Evolutionary conservation across 2,888 invertebrate genomes (phyloP).

Genomic region (Drosophila nr. medialis): DNA sequence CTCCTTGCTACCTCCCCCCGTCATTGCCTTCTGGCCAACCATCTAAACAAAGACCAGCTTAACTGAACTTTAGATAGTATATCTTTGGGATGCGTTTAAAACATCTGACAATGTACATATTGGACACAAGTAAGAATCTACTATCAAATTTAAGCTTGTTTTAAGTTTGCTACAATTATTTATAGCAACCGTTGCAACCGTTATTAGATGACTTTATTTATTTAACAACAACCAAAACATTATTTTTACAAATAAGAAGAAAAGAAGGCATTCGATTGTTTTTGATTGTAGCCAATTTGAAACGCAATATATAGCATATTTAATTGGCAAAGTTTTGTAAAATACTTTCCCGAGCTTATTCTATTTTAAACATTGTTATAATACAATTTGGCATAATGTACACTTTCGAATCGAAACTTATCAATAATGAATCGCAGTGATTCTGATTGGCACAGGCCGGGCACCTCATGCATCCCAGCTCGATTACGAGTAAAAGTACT

Average conservation of each 20-base stretch:
- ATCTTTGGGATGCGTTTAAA: neutral
- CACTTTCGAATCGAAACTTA: neutral
- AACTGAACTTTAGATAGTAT: neutral
- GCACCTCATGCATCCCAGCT: constrained; percentile 34
- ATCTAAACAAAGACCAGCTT: neutral
- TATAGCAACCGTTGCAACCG: neutral
- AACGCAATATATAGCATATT: neutral
- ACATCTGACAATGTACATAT: neutral
- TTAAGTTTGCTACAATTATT: neutral
- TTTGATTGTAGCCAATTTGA: neutral
- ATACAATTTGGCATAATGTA: neutral
- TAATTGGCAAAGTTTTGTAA: neutral
- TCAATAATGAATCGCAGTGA: constrained; percentile 21
- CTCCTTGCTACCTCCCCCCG: neutral
- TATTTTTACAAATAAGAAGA: neutral
- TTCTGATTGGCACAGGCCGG: constrained; percentile 33
- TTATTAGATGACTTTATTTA: neutral
- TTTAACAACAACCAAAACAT: neutral
- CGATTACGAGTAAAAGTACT: neutral
- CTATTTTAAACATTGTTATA: neutral
- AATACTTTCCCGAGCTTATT: neutral
- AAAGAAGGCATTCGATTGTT: neutral
- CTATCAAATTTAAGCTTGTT: neutral
- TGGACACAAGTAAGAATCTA: neutral
- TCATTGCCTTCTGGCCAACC: neutral